Base-by-base conservation (phyloP, 2,113 vertebrate genomes). In the Xyrauchen texanus region DNA sequence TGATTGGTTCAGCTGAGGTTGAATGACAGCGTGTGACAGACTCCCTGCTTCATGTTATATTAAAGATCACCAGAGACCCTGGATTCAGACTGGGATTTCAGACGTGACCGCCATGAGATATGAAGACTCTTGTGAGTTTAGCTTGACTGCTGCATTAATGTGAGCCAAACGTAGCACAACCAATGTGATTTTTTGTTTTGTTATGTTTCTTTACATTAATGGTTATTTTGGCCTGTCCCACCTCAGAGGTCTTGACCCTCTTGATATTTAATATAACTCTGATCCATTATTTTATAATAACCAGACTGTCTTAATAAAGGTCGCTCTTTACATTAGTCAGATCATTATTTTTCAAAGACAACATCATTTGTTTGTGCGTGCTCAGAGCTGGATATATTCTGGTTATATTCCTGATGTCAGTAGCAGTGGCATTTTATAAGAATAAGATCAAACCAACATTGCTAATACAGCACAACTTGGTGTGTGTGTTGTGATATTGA, bases 1-100 rank as follows among this genome's bases (percentile, higher is more conserved):
- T 70, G 68, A 69, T 76, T 60, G 53, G 52, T 15, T 58, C 5
- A 51, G 34, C 44, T 6, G 55, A 6, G 8, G 45, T 82, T 87
- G 87, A 62, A 5, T 72, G 77, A 5, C 61, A 13, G 65, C 81
- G 76, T 58, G 85, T 87, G 89, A 89, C 90, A 86, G 84, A 88
- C 21, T 3, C 21, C 21, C 84, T 87, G 79, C 85, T 90, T 91
- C 90, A 91, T 90, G 81, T 90, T 90, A 91, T 90, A 91, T 90
- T 90, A 88, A 91, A 89, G 87, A 89, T 88, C 87, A 88, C 86
- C 77, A 84, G 80, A 86, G 83, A 69, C 66, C 83, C 79, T 68
- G 77, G 85, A 91, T 90, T 85, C 88, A 91, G 90, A 89, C 21
- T 34, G 1, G 21, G 21, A 34, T 90, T 91, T 90, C 89, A 91